Base-by-base conservation (phyloP, 2,888 invertebrate genomes). In the Hedya salicella region DNA sequence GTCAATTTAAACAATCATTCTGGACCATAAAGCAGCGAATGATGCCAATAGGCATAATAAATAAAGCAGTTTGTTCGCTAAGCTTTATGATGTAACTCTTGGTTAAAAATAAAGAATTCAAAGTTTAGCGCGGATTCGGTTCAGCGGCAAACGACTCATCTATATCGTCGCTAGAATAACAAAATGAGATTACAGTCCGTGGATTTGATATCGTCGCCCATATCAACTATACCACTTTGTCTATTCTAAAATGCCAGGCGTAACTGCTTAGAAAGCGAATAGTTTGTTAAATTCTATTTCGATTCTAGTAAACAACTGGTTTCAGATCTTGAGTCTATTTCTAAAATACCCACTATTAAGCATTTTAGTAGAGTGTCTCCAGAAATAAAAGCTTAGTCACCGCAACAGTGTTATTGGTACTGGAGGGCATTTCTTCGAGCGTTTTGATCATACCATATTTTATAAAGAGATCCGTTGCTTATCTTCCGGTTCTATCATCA, bases 31-130 rank as follows among this genome's bases (percentile, higher is more conserved):
- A 74, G 68, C 69, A 73, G 68, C 75, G 77, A 83, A 79, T 75
- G 79, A 78, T 79, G 81, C 83, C 80, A 83, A 83, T 85, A 79
- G 75, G 73, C 74, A 71, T 73, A 74, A 71, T 73, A 75, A 82
- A 84, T 83, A 81, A 79, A 81, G 75, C 68, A 50, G 66, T 66
- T 63, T 67, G 74, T 74, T 74, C 72, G 73, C 73, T 74, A 74
- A 76, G 76, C 76, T 77, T 72, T 75, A 75, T 84, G 79, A 82
- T 76, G 81, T 81, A 77, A 81, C 74, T 72, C 61, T 69, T 60
- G 72, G 75, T 74, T 82, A 82, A 82, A 82, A 81, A 82, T 79
- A 82, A 79, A 76, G 68, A 68, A 69, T 69, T 75, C 71, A 74
- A 75, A 68, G 63, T 48, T 68, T 69, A 69, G 76, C 73, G 21